These are phyloP conservation scores for Carabus problematicus DNA, from an alignment of 2,888 invertebrate genomes.

Conservation along the genomic window DNA sequence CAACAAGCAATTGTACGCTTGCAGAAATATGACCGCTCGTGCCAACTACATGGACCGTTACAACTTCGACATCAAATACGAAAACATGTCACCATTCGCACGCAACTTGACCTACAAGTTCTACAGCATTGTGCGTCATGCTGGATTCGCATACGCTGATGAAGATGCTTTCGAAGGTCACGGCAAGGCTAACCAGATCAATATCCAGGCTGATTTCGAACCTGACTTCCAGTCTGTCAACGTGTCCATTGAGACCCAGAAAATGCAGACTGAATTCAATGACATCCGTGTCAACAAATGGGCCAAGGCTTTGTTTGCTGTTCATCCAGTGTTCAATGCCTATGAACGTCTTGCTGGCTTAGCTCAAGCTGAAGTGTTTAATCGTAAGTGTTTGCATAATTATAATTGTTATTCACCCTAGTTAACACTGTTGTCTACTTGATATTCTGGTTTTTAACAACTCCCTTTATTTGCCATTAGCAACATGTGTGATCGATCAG, in stretches of 20 bases:
- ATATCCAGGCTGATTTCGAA: conserved; percentile 60
- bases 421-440: neutral
- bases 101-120: conserved; percentile 60
- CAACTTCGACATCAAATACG: conserved; percentile 61
- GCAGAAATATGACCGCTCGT: conserved; percentile 64
- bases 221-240: conserved; percentile 61
- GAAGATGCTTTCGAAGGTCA: conserved; percentile 55
- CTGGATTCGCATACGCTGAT: conserved; percentile 61
- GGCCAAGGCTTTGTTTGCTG: conserved; percentile 58
- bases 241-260: conserved; percentile 60
- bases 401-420: no score
- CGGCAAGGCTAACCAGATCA: conserved; percentile 60
- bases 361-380: conserved; percentile 58
- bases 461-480: conserved; percentile 57
- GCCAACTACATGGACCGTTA: conserved; percentile 65
- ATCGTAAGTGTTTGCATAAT: conserved; percentile 64
- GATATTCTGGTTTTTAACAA: neutral
- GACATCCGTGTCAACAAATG: conserved; percentile 59
- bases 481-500: conserved; percentile 68
- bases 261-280: conserved; percentile 56
- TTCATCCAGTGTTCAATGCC: conserved; percentile 61
- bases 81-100: conserved; percentile 60
- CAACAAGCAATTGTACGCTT: conserved; percentile 65
- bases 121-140: conserved; percentile 60
- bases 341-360: conserved; percentile 52